Evolutionary conservation across 2,797 vertebrate genomes (phyloP), one percentile per base, ranked within the genome.

Genomic region (Cirrhinus mrigala): DNA sequence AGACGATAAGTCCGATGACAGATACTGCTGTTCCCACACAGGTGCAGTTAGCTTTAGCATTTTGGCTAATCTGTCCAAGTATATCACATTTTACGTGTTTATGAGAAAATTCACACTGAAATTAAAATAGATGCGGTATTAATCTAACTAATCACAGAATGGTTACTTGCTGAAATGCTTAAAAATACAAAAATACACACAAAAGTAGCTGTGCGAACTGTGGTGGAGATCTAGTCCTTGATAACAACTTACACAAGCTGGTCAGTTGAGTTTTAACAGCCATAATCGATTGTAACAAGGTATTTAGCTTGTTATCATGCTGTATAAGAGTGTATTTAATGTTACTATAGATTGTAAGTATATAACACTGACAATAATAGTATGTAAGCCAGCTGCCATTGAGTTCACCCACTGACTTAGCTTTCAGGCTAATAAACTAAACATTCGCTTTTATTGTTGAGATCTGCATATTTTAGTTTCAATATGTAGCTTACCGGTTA

Each of bases 401-500:
- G 27, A 70, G 52, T 84, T 68, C 50, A 64, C 18, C 7, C 8
- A 73, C n/a, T 85, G 83, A 37, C 76, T 76, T 85, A 88, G 81
- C 85, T 40, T 50, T 46, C 22, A 40, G 48, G 86, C 76, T 56
- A 79, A 29, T 29, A 52, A 29, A 68, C 37, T 48, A 64, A 82
- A 83, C 68, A 5, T 2, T 64, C 46, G 48, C 50, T 6, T 68
- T 22, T 74, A 9, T 3, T 22, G 4, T 48, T 66, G 14, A 68
- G 46, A 16, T 3, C 10, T 16, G 8, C 29, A 27, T 24, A 24
- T 24, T 9, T 56, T n/a, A 15, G 22, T 79, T 52, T 18, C 64
- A 29, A 70, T 11, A 33, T 56, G 22, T 33, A 3, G 76, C 85
- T 74, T 60, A 90, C 90, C 88, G 44, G 46, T 89, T 86, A 88